Base-by-base conservation (phyloP, 2,888 invertebrate genomes). In the Himalopsyche japonica region DNA sequence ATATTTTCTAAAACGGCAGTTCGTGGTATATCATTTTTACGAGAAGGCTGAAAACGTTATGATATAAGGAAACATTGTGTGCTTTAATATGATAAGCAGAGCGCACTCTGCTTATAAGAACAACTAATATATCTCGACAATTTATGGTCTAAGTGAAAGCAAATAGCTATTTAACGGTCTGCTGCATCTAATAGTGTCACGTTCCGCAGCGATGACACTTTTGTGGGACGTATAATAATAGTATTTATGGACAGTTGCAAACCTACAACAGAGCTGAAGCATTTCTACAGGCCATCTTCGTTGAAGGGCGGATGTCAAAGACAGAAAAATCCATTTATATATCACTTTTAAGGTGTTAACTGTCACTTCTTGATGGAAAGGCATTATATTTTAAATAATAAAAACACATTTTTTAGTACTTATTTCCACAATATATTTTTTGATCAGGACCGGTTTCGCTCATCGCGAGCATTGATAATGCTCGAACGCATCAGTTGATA, bases 111-210 rank as follows among this genome's bases (percentile, higher is more conserved):
- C 27, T 64, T 70, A 64, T 47, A 47, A 79, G 78, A 47, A 82
- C 79, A 70, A 43, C 47, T 79, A 79, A 79, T 79, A 70, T 79
- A 79, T 84, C 82, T 79, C 27, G 24, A 49, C 84, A 82, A 84
- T 84, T 84, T 84, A 84, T 76, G 82, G 76, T 37, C 80, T 78
- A 6, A 78, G 49, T 80, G 84, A 84, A 84, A 84, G 84, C 84
- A 34, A 82, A 80, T 80, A 77, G 84, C 84, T 79, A 84, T 84
- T 84, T 84, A 84, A 82, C 82, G 84, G 82, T 84, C 84, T 82
- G 77, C 64, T 82, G 84, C 84, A 84, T 77, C 76, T 82, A 84
- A 84, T 82, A 77, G 84, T 77, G 57, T 79, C 84, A 84, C 84
- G 84, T 84, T 70, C 37, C 80, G 80, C 84, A 24, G 82, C 84